Conservation (phyloP, 2,888 invertebrate species). For the Caenorhabditis sp. region DNA sequence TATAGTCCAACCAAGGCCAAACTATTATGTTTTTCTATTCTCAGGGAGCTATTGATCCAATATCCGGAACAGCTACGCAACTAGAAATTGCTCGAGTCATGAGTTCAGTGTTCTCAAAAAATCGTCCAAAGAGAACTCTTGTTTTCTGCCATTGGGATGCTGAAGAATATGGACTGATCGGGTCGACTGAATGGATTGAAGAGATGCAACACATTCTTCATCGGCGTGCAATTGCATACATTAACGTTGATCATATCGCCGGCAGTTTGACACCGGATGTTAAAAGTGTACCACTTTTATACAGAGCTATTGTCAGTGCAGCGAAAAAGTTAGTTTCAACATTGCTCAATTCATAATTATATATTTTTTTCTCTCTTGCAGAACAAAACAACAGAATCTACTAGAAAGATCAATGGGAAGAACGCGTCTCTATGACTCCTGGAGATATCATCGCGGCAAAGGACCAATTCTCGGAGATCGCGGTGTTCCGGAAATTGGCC, state of each 20-base stretch:
- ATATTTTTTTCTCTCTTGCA: slow-evolving; percentile 4
- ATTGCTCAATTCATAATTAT: background rate
- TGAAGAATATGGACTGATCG: slow-evolving; percentile 73
- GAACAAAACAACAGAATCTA: slow-evolving; percentile 33
- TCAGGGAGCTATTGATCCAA: slow-evolving; percentile 73
- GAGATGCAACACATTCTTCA: slow-evolving; percentile 46
- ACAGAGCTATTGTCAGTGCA: slow-evolving; percentile 36
- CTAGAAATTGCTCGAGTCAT: slow-evolving; percentile 71
- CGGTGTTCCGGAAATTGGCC: slow-evolving; percentile 41
- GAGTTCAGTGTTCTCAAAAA: slow-evolving; percentile 7
- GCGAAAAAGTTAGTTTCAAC: slow-evolving; percentile 24
- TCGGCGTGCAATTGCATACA: slow-evolving; percentile 50
- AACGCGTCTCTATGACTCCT: slow-evolving; percentile 42
- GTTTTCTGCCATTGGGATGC: slow-evolving; percentile 74
- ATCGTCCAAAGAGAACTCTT: slow-evolving; percentile 68
- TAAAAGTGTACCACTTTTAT: slow-evolving; percentile 45
- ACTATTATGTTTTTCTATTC: slow-evolving; percentile 27
- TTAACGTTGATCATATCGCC: slow-evolving; percentile 58
- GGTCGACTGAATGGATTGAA: slow-evolving; percentile 75
- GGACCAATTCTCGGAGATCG: slow-evolving; percentile 40
- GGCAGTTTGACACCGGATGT: slow-evolving; percentile 46
- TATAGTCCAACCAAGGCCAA: too few species aligned
- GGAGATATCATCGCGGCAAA: slow-evolving; percentile 38
- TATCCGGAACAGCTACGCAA: slow-evolving; percentile 74
- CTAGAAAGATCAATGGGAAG: slow-evolving; percentile 27